Evolutionary conservation across 2,888 invertebrate species (phyloP), one percentile per base, ranked within the genome.

Genomic region (Pseudoips prasinana): DNA sequence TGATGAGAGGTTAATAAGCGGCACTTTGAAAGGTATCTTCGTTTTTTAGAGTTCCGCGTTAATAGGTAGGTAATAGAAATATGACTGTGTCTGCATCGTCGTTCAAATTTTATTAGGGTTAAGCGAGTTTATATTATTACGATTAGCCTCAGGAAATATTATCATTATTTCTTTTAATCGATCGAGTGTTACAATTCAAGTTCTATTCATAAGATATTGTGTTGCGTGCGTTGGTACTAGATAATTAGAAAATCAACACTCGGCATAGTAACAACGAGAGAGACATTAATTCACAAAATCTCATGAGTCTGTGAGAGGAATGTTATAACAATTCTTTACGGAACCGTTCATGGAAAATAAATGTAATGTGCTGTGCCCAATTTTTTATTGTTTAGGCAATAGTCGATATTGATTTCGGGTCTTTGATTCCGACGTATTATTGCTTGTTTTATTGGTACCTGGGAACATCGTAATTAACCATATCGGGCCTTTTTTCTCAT

Each of bases 1-100:
- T 86, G 88, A 86, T 86, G 88, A 88, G 86, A 85, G 86, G 87
- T 86, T 87, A 88, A 87, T 87, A 87, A 87, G 88, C 88, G 88
- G 87, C 86, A 77, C 83, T 87, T 85, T 86, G 83, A 86, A 82
- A 86, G 78, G 79, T 79, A 84, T 75, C 80, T 76, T 64, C 64
- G 68, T 77, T 83, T 84, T 82, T 86, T 84, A 72, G 83, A 83
- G 83, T 76, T 82, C 84, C 76, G 77, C 73, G 72, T 68, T 74
- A 73, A 71, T 76, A 66, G 65, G 64, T 68, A 65, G 58, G 66
- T 67, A 77, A 78, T 73, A 72, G 74, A 70, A 77, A 79, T 77
- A 77, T 73, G 73, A 73, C 72, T 65, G 56, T 69, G 64, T 63
- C 67, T 69, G 60, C 62, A 60, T 61, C 65, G 66, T 70, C 64